Conservation (phyloP, 2,797 vertebrate genomes). For the Acipenser oxyrinchus region DNA sequence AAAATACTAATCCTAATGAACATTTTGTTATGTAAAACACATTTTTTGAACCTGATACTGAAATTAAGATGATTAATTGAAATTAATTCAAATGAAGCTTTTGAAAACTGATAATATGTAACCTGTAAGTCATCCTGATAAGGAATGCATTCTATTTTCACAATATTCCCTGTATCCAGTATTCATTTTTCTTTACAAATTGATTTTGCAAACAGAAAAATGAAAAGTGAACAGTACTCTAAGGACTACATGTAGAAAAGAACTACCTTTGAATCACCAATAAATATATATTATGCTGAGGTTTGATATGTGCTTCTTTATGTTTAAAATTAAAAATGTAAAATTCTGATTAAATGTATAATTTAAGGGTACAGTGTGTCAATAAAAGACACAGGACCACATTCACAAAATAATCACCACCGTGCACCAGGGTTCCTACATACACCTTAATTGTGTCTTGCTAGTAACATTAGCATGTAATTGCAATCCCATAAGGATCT, state of each 20-base stretch:
- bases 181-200: no score
- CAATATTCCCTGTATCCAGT: slow-evolving; percentile 13
- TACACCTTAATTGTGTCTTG: no score
- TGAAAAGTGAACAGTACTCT: slow-evolving; percentile 17
- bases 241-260: slow-evolving; percentile 32
- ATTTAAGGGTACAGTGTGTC: no score
- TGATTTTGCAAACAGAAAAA: background rate
- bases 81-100: background rate
- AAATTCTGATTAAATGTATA: no score
- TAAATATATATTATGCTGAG: background rate
- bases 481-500: no score
- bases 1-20: background rate
- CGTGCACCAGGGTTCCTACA: no score
- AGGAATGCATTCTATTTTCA: background rate
- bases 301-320: no score
- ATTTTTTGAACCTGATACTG: background rate
- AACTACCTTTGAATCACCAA: slow-evolving; percentile 29
- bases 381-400: no score
- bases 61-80: slow-evolving; percentile 7
- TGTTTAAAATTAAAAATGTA: no score
- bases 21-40: no score
- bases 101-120: background rate
- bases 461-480: no score
- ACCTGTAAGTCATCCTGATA: background rate
- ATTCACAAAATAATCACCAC: no score